Evolutionary conservation across 2,113 vertebrate genomes (phyloP).

Genomic region (Gnathochromis pfefferi): DNA sequence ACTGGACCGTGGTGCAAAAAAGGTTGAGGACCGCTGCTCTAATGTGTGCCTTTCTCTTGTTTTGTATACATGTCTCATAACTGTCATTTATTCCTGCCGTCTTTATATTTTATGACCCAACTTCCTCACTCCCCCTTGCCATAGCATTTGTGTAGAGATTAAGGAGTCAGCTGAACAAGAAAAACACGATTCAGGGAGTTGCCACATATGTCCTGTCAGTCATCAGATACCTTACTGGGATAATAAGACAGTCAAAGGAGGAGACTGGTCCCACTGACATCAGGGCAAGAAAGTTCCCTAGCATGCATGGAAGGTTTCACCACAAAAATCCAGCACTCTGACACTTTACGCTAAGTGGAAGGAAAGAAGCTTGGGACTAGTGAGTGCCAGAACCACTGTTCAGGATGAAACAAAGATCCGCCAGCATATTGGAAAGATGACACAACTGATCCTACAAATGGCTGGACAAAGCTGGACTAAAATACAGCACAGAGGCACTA

Average conservation of each 20-base stretch:
- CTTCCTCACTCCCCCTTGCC: not conserved
- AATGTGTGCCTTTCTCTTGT: accelerated
- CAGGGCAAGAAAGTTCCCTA: not conserved
- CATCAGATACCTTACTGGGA: not conserved
- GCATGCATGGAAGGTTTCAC: not conserved
- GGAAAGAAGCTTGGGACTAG: not conserved
- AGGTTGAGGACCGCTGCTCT: not conserved
- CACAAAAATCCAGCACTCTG: not conserved
- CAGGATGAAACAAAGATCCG: not conserved
- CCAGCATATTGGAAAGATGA: accelerated
- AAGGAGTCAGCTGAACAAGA: not conserved
- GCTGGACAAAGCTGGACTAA: not conserved
- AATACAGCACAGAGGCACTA: not conserved
- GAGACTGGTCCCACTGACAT: accelerated
- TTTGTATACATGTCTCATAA: not conserved
- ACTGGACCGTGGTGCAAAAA: not conserved
- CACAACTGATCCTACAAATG: not conserved
- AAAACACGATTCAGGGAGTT: not conserved
- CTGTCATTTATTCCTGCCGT: not conserved
- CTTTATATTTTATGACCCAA: not conserved
- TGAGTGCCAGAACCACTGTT: not conserved
- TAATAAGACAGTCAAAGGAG: not conserved
- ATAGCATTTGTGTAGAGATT: not conserved
- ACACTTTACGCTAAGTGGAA: not conserved
- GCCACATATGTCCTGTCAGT: not conserved